A percentile compares a stretch with the other conserved stretches of the same genome.
These are phyloP conservation scores for Entomobrya multifasciata DNA, from an alignment of 2,888 invertebrate genomes.

Conservation along the genomic window DNA sequence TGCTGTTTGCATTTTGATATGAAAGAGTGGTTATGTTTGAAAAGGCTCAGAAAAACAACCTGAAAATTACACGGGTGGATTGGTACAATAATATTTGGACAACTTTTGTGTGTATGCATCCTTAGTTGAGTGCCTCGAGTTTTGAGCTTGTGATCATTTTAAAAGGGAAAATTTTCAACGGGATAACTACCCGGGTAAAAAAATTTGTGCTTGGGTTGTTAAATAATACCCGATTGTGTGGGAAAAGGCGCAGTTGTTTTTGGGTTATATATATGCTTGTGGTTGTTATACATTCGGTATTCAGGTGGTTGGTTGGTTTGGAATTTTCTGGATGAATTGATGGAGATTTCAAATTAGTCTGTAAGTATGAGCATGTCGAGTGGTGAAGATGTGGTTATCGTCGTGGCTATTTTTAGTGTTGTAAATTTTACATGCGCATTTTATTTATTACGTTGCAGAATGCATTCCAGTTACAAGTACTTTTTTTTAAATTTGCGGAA, in stretches of 20 bases:
- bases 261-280: neutral
- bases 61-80: slow-evolving; percentile 76
- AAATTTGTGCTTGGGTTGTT: slow-evolving; percentile 36
- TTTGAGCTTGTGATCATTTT: slow-evolving; percentile 17
- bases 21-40: neutral
- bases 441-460: too few species aligned
- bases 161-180: neutral
- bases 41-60: neutral
- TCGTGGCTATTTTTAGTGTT: too few species aligned
- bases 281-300: neutral
- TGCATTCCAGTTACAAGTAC: too few species aligned
- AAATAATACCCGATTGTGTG: neutral
- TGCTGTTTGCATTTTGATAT: slow-evolving; percentile 12
- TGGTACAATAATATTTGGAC: slow-evolving; percentile 77
- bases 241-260: slow-evolving; percentile 13
- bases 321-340: neutral
- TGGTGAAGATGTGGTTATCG: too few species aligned
- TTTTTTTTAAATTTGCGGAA: too few species aligned
- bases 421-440: too few species aligned
- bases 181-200: slow-evolving; percentile 10
- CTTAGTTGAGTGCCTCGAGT: neutral
- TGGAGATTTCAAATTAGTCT: too few species aligned
- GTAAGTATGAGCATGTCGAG: too few species aligned
- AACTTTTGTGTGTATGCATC: slow-evolving; percentile 15
- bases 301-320: neutral